phyloP scores from a whole-genome alignment of 2,113 vertebrate genomes.

The Sminthopsis crassicaudata region DNA sequence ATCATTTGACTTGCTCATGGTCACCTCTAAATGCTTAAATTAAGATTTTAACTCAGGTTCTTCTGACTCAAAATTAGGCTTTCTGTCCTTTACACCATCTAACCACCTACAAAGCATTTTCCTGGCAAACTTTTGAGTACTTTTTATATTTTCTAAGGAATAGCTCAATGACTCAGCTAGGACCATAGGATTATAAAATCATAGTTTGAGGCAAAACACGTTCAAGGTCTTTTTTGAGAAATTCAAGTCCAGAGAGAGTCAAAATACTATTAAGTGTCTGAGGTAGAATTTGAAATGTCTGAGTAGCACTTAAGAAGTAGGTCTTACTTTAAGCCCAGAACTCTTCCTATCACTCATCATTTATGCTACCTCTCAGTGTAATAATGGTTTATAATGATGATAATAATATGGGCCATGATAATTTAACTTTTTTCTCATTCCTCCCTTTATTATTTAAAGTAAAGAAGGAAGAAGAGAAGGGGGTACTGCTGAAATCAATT shows the following conservation, averaged over 20 bases:
- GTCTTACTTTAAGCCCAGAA: not conserved
- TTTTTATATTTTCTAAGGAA: not conserved
- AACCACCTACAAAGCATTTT: not conserved
- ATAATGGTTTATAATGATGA: not conserved
- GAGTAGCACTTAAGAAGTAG: not conserved
- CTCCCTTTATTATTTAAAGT: not conserved
- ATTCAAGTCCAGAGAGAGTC: not conserved
- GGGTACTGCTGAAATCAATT: slow-evolving; percentile 12
- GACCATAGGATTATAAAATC: not conserved
- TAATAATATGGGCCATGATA: not conserved
- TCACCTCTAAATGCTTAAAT: not conserved
- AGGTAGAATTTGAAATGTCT: not conserved
- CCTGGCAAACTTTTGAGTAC: not conserved
- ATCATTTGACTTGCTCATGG: not conserved
- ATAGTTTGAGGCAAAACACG: not conserved
- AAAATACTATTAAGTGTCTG: not conserved
- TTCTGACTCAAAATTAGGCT: not conserved
- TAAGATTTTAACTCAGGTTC: not conserved
- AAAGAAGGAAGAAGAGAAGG: slow-evolving; percentile 24
- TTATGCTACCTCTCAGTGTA: not conserved
- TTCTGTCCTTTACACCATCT: not conserved
- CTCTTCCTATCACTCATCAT: not conserved
- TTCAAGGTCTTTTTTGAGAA: not conserved
- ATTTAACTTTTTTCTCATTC: not conserved
- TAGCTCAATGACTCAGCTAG: not conserved